Evolutionary conservation across 2,113 vertebrate genomes (phyloP).

Genomic region (Rhynchopsitta pachyrhyncha): DNA sequence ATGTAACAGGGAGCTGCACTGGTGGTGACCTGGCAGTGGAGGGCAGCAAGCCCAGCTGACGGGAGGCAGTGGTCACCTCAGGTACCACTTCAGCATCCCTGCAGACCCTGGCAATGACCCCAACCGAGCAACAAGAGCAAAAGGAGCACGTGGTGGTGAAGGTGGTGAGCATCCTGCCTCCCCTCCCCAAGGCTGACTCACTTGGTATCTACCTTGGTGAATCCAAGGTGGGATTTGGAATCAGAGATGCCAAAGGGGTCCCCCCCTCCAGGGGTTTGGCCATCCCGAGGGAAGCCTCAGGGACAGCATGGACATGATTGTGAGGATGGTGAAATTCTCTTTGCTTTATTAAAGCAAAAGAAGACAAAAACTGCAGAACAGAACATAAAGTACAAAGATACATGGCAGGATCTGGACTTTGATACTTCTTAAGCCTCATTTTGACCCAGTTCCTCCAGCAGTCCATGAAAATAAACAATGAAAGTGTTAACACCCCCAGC

Average conservation of each 20-base stretch:
- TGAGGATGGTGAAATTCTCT: background rate
- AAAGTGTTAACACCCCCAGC: background rate
- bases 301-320: background rate
- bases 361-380: slow-evolving; percentile 23
- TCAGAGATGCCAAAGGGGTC: rapidly evolving
- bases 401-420: slow-evolving; percentile 15
- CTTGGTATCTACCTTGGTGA: background rate
- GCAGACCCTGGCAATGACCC: rapidly evolving
- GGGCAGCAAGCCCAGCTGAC: background rate
- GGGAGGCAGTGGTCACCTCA: rapidly evolving
- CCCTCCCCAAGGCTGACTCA: background rate
- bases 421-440: slow-evolving; percentile 23
- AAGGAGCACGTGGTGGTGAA: background rate
- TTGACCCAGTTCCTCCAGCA: slow-evolving; percentile 13
- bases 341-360: slow-evolving; percentile 57
- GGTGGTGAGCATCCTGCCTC: rapidly evolving
- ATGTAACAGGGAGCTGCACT: background rate
- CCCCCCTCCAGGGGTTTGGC: background rate
- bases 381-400: slow-evolving; percentile 32
- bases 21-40: background rate
- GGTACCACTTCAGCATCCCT: background rate
- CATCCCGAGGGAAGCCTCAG: background rate
- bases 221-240: background rate
- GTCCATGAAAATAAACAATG: background rate
- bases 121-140: rapidly evolving